These are phyloP conservation scores for Galemys pyrenaicus DNA, from an alignment of 2,113 vertebrate genomes.

Conservation along the genomic window DNA sequence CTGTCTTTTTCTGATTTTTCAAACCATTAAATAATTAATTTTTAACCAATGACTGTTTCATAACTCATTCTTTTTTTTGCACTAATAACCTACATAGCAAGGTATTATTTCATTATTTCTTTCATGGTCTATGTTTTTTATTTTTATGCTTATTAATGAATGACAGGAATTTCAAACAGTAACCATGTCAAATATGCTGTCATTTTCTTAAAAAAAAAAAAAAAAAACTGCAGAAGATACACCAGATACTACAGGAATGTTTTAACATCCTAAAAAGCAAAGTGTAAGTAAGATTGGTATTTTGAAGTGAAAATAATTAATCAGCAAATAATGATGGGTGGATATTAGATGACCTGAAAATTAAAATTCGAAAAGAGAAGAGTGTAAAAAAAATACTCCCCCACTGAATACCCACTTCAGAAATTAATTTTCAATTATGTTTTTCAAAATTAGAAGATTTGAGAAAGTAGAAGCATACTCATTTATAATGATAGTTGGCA, in stretches of 20 bases:
- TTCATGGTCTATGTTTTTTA: not conserved
- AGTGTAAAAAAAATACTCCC: not conserved
- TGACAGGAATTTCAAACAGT: not conserved
- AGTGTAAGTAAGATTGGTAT: not conserved
- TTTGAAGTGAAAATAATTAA: not conserved
- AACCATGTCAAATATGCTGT: not conserved
- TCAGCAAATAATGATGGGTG: not conserved
- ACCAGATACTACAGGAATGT: not conserved
- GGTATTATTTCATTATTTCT: not conserved
- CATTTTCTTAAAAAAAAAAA: not conserved
- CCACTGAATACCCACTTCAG: not conserved
- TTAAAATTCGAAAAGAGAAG: not conserved
- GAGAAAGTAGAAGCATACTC: not conserved
- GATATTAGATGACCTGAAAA: not conserved
- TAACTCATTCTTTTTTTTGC: not conserved
- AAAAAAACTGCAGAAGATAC: not conserved
- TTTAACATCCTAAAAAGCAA: not conserved
- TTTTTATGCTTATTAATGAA: not conserved
- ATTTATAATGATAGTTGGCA: not conserved
- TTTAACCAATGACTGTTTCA: not conserved
- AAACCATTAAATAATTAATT: not conserved
- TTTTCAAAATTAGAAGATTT: not conserved
- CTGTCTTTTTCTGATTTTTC: slow-evolving; percentile 36
- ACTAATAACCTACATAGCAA: not conserved
- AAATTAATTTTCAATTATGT: not conserved